These are phyloP conservation scores for Rhea pennata DNA, from an alignment of 2,113 vertebrate species.

Conservation along the genomic window DNA sequence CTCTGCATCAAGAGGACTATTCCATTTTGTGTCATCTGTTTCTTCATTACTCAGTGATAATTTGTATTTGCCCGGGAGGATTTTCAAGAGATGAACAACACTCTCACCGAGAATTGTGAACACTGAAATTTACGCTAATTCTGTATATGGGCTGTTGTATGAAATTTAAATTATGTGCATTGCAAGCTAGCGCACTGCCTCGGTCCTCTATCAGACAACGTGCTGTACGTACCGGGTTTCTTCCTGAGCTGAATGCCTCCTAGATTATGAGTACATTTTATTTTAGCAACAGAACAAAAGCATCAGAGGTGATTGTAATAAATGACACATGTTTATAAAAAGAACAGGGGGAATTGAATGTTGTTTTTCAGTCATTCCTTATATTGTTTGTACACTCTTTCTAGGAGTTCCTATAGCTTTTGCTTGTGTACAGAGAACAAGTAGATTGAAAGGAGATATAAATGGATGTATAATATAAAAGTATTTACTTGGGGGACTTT, in stretches of 20 bases:
- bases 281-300: conserved; percentile 58
- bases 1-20: conserved; percentile 56
- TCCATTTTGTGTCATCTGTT: conserved; percentile 53
- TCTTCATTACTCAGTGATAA: conserved; percentile 54
- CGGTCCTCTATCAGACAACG: conserved; percentile 48
- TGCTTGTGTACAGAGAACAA: background rate
- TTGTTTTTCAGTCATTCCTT: background rate
- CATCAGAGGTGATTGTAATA: conserved; percentile 52
- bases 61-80: conserved; percentile 65
- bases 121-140: conserved; percentile 39
- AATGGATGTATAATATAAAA: background rate
- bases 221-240: background rate
- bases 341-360: conserved; percentile 21
- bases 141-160: conserved; percentile 18
- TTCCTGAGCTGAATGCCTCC: conserved; percentile 55
- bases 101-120: background rate
- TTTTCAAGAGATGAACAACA: conserved; percentile 44
- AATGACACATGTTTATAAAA: conserved; percentile 23
- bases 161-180: conserved; percentile 64
- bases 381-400: conserved; percentile 8
- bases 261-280: conserved; percentile 50
- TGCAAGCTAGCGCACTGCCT: background rate
- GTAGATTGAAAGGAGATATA: background rate
- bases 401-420: background rate
- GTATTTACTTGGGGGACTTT: conserved; percentile 15